Percentiles rank a stretch among this genome's conserved stretches.
Conservation (phyloP, 2,113 vertebrate genomes). For the Trachemys scripta region DNA sequence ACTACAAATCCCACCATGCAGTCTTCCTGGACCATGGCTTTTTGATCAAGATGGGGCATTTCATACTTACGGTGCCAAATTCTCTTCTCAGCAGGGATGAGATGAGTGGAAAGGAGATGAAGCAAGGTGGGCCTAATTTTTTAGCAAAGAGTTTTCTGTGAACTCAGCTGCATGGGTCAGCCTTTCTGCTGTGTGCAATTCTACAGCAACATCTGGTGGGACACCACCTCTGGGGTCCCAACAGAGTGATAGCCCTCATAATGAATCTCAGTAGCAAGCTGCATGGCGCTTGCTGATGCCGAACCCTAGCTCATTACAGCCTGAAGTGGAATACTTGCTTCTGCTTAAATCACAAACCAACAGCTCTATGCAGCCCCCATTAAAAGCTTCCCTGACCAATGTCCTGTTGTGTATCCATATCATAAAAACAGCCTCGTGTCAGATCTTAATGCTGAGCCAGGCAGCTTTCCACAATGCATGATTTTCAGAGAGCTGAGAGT, state of each 20-base stretch:
- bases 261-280: background rate
- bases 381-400: accelerated
- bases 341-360: accelerated
- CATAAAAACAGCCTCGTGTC: accelerated
- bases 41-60: background rate
- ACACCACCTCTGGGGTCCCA: accelerated
- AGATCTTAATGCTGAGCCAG: background rate
- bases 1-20: background rate
- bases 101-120: background rate
- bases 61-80: background rate
- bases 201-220: background rate
- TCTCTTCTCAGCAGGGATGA: background rate
- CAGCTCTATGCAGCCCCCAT: accelerated
- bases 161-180: accelerated
- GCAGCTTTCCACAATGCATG: background rate
- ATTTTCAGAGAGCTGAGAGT: background rate
- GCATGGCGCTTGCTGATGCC: accelerated
- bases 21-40: background rate
- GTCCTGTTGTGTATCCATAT: accelerated
- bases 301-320: accelerated
- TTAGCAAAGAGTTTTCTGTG: accelerated
- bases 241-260: accelerated
- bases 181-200: background rate
- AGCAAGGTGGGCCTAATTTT: accelerated
- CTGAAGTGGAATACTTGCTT: background rate